Base-by-base conservation (phyloP, 2,888 invertebrate species). In the Pecten maximus region DNA sequence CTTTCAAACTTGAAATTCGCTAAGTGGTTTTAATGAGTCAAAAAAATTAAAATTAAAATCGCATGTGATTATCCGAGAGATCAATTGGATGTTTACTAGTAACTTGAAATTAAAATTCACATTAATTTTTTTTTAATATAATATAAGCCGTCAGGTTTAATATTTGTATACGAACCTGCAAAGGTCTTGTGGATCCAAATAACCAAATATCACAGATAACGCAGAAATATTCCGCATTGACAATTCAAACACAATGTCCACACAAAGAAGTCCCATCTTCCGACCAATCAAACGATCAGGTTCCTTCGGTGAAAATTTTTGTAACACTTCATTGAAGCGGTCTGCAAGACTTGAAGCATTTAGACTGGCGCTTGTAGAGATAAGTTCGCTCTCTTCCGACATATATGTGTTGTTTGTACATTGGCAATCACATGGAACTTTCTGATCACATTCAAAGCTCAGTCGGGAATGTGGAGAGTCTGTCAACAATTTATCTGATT, bases 171-270 rank as follows among this genome's bases (percentile, higher is more conserved):
- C 60, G 50, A 92, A 95, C 95, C 95, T 94, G 93, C 93, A 93
- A 2, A 95, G 90, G 88, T 95, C 95, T 87, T 91, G 19, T 0
- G 93, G 91, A 39, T 93, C 90, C 19, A 95, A 90, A 88, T 92
- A 94, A 23, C 91, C 87, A 0, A 94, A 60, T 12, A 95, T 93
- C 12, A 74, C 88, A 39, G 94, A 40, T 15, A 91, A 54, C 48
- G 90, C 88, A 39, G 40, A 44, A 44, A 95, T 93, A 28, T 94
- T 94, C 88, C 92, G 89, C 23, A n/a, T 19, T 19, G 90, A 39
- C 12, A 96, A 92, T 54, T 94, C 94, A 15, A 48, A 19, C 0
- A 95, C 40, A 40, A 96, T 94, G 91, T 96, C 96, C 28, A 96
- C 93, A 19, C 92, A 88, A 40, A 93, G 93, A 40, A 93, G 74